Base-by-base conservation (phyloP, 2,797 vertebrate genomes). In the Austrolebias charrua region DNA sequence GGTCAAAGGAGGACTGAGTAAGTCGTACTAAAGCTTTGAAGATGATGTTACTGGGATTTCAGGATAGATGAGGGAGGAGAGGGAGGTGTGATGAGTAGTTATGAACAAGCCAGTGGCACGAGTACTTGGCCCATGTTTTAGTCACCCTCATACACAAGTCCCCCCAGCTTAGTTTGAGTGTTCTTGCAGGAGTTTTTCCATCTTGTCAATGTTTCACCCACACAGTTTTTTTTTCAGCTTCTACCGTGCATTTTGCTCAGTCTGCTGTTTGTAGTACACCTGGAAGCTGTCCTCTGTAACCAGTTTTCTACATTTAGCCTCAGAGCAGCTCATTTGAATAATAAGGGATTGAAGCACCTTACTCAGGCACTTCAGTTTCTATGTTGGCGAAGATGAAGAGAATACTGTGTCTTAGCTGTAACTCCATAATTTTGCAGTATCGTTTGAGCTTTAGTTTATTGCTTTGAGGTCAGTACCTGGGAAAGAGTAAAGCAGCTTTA, bases 281-380 rank as follows among this genome's bases (percentile, higher is more conserved):
- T 73, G 50, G 33, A 69, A 47, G 57, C 55, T 35, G 31, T 45
- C 67, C 64, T 61, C 55, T 75, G 46, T 47, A 56, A 60, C 72
- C 48, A 63, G 18, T 56, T 43, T 18, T 50, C 55, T 43, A 24
- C 42, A 62, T 60, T 63, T 48, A 55, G 47, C 66, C 35, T 19
- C 28, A 2, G 35, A 69, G 69, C 50, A 50, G 20, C 63, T 75
- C 59, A 40, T 71, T 55, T 76, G 59, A 77, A 82, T 81, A 73
- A 80, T 53, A 29, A 29, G 48, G n/a, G 47, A 15, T 64, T 69
- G 50, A 74, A 80, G 75, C 66, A 61, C 46, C 55, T 57, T 19
- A 10, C 60, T 81, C 66, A 65, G 75, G 73, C 73, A 70, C 72
- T 55, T 60, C 55, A 66, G 72, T 82, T 82, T 67, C 79, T 65